Base-by-base conservation (phyloP, 2,113 vertebrate species). In the Coptodon rendalli region DNA sequence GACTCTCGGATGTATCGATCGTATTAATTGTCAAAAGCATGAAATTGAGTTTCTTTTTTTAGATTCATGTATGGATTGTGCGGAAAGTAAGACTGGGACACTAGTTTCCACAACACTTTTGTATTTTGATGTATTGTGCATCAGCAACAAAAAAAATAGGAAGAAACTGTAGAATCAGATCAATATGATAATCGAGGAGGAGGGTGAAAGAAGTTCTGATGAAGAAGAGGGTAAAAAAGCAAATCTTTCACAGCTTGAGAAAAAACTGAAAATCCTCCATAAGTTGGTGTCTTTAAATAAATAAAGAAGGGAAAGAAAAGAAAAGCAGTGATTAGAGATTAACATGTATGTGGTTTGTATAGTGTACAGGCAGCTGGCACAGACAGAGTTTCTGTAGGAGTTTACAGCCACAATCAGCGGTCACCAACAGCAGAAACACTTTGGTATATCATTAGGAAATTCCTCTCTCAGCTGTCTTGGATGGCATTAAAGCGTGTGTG, bases 341-440 rank as follows among this genome's bases (percentile, higher is more conserved):
- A 48, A 48, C 40, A 27, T 48, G 68, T 73, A 45, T 19, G 34
- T 34, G 52, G 31, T 13, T 22, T 48, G 52, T 34, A 45, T 29
- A 80, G 61, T 24, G 59, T 19, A 59, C 40, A 40, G 59, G 48
- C 78, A 56, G 83, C 34, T 80, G 81, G 68, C 80, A 83, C 84
- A 45, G 27, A 7, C 48, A 22, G 68, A 54, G 78, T 78, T 52
- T 57, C 48, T 50, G 17, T 22, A 19, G 19, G 81, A 83, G 50
- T 61, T 80, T 91, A 87, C 71, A 66, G 50, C 59, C 86, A 84
- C 76, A 92, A 61, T 92, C 89, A 89, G 80, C 82, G 59, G 40
- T 31, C 54, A 61, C 50, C 50, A 27, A 24, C 12, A 7, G 16
- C 68, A 68, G 34, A 86, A 73, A 56, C 66, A 56, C 31, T 38